Evolutionary conservation across 2,888 invertebrate genomes (phyloP).

Genomic region (Onthophagus sagittarius): DNA sequence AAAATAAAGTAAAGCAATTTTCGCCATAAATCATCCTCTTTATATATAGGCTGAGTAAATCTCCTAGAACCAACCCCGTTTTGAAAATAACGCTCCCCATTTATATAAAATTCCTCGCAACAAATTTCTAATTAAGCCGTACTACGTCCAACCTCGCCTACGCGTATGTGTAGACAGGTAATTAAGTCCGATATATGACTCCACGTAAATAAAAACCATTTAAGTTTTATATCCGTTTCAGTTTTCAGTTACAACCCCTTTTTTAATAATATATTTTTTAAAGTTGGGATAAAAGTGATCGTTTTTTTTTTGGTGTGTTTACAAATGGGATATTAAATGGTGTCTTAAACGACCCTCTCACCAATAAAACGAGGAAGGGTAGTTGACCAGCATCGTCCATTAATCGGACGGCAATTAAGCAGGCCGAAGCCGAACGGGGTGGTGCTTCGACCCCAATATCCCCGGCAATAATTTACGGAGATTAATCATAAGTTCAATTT

Average conservation of each 20-base stretch:
- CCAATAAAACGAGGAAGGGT: background rate
- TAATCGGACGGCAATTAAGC: conserved; percentile 46
- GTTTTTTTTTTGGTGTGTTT: background rate
- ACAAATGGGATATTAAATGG: background rate
- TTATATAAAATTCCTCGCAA: background rate
- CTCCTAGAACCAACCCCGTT: background rate
- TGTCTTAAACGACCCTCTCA: conserved; percentile 1
- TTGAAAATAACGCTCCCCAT: background rate
- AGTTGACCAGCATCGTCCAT: conserved; percentile 31
- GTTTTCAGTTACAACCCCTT: background rate
- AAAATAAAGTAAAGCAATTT: background rate
- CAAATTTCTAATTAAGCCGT: background rate
- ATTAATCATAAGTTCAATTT: conserved; percentile 28
- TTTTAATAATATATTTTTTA: background rate
- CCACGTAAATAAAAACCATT: background rate
- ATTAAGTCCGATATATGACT: background rate
- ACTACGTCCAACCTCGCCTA: background rate
- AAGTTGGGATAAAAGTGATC: background rate
- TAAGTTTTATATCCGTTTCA: background rate
- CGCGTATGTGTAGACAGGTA: background rate
- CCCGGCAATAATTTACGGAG: conserved; percentile 22
- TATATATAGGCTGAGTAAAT: background rate
- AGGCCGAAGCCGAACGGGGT: conserved; percentile 39
- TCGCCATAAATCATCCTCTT: background rate
- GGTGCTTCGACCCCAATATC: conserved; percentile 25